phyloP scores from a whole-genome alignment of 2,888 invertebrate genomes.

The Aphodius sticticus region DNA sequence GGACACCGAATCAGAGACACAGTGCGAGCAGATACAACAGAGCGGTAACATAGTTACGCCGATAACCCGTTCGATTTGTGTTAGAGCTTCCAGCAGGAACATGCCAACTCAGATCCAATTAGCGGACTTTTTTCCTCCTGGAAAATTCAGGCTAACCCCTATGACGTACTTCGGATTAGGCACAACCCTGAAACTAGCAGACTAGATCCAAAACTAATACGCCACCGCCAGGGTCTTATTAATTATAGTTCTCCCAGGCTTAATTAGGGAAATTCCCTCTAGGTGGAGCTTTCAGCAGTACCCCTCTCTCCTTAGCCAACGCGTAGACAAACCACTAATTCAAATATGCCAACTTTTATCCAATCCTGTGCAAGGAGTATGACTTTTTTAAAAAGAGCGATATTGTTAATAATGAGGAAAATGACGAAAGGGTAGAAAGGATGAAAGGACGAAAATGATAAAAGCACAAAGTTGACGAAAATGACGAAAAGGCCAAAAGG shows the following conservation, averaged over 20 bases:
- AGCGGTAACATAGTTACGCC: background rate
- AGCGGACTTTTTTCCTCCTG: background rate
- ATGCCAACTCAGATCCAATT: background rate
- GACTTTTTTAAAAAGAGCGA: too few relatives aligned
- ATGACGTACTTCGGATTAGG: background rate
- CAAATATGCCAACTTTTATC: too few relatives aligned
- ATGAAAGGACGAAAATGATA: too few relatives aligned
- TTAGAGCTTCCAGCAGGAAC: background rate
- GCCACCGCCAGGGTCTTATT: background rate
- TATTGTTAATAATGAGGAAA: too few relatives aligned
- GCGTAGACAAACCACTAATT: too few relatives aligned
- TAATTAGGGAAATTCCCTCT: background rate
- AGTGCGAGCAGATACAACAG: background rate
- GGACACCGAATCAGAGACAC: background rate
- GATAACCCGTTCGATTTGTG: slow-evolving; percentile 4
- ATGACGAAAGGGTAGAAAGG: too few relatives aligned
- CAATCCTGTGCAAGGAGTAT: too few relatives aligned
- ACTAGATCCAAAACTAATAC: background rate
- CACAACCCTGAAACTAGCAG: background rate
- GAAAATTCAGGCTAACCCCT: background rate
- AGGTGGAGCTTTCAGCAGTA: background rate
- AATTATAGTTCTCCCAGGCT: background rate
- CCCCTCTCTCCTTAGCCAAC: background rate
- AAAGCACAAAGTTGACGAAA: too few relatives aligned
- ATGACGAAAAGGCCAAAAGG: too few relatives aligned